Evolutionary conservation across 2,888 invertebrate species (phyloP).

Genomic region (Brachycybe producta): DNA sequence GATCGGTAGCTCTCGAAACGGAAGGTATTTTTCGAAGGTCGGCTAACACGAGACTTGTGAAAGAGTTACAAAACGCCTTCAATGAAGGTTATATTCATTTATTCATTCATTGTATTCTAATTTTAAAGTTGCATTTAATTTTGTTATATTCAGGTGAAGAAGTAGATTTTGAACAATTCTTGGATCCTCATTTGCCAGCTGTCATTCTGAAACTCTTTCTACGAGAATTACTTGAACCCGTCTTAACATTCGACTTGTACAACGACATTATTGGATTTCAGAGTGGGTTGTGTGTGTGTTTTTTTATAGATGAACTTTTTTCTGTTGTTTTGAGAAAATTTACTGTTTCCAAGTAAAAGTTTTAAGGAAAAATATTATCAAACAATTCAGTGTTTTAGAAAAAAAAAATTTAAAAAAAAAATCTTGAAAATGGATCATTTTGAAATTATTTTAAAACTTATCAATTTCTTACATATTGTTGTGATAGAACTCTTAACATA

Average conservation of each 20-base stretch:
- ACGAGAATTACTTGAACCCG: constrained; percentile 74
- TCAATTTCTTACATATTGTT: too few species aligned
- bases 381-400: too few species aligned
- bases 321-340: too few species aligned
- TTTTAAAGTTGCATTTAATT: background rate
- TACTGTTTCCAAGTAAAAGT: too few species aligned
- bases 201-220: constrained; percentile 91
- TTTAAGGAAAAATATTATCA: too few species aligned
- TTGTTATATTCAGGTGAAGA: constrained; percentile 16
- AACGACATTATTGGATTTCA: constrained; percentile 85
- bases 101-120: background rate
- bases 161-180: constrained; percentile 25
- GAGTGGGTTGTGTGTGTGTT: constrained; percentile 43
- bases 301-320: too few species aligned
- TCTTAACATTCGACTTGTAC: constrained; percentile 83
- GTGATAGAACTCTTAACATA: too few species aligned
- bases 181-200: constrained; percentile 73
- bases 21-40: constrained; percentile 94
- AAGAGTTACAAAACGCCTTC: constrained; percentile 67
- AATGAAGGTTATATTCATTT: constrained; percentile 51
- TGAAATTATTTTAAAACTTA: too few species aligned
- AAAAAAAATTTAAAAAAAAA: too few species aligned
- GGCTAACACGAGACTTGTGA: constrained; percentile 68
- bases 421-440: too few species aligned
- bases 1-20: constrained; percentile 72